Base-by-base conservation (phyloP, 2,797 vertebrate genomes). In the Sardinella longiceps region DNA sequence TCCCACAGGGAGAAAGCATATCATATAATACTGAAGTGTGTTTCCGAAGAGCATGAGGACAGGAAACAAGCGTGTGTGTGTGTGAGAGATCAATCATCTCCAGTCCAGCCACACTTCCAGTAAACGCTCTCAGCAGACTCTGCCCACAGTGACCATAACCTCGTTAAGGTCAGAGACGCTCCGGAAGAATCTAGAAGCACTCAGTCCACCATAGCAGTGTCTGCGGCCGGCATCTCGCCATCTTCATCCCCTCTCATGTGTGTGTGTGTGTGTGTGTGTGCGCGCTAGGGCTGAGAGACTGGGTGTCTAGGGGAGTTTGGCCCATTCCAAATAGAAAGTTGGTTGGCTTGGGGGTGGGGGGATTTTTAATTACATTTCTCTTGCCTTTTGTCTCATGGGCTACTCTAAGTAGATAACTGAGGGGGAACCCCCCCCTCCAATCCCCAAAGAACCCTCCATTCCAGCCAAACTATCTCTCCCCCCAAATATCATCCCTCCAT, bases 401-500 rank as follows among this genome's bases (percentile, higher is more conserved):
- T 23, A 7, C n/a, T 60, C n/a, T 25, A 60, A 60, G 6, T 23
- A 60, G n/a, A 60, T 60, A 60, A 60, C 9, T 5, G 56, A 9
- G 18, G 25, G n/a, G 25, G n/a, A 6, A 4, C 56, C 56, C 56
- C n/a, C 56, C 20, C 56, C 56, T 20, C 14, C 15, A 2, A 18
- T 1, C 53, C 53, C 53, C 53, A 56, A 56, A 20, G 3, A 6
- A 6, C 2, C 25, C 58, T 28, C 58, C 48, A 51, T 51, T 25
- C 58, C 25, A 63, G n/a, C 56, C 56, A 51, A 11, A 5, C 50
- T 51, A 56, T 6, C 53, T 51, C 48, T 51, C 15, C 53, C 15
- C 53, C 53, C 25, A 28, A 1, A 82, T 90, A 89, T 91, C 90
- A 88, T 89, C 82, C 84, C 91, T 88, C 87, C 23, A 88, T 85